These are phyloP conservation scores for Tetranychus piercei DNA, from an alignment of 2,888 invertebrate species.

Conservation along the genomic window DNA sequence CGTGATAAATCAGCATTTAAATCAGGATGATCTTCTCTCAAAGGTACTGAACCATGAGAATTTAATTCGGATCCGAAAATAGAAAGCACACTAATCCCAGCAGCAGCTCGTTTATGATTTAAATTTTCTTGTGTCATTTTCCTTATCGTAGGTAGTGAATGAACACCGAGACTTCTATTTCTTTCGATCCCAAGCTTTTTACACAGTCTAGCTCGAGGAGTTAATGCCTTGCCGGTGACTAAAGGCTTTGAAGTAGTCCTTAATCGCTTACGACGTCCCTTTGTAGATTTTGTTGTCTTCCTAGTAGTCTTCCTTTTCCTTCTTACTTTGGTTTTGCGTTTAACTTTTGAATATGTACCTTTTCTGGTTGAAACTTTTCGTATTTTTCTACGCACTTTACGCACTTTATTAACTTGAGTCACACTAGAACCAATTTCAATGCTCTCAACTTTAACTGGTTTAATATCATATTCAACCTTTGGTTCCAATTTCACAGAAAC, in stretches of 20 bases:
- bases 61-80: slow-evolving; percentile 4
- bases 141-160: neutral
- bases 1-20: neutral
- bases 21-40: slow-evolving; percentile 6
- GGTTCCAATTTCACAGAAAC: neutral
- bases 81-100: slow-evolving; percentile 5
- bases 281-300: neutral
- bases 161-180: neutral
- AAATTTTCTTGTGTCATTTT: neutral
- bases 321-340: neutral
- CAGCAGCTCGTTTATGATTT: neutral
- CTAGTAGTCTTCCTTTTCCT: neutral
- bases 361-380: neutral
- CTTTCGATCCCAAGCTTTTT: neutral
- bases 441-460: neutral
- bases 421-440: neutral
- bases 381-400: neutral
- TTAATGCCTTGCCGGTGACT: neutral
- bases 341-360: neutral
- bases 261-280: neutral
- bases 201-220: neutral
- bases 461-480: neutral
- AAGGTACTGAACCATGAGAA: neutral
- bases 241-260: neutral
- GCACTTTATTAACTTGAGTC: neutral